Conservation (phyloP, 1,140 invertebrate genomes). For the Littorina saxatilis region DNA sequence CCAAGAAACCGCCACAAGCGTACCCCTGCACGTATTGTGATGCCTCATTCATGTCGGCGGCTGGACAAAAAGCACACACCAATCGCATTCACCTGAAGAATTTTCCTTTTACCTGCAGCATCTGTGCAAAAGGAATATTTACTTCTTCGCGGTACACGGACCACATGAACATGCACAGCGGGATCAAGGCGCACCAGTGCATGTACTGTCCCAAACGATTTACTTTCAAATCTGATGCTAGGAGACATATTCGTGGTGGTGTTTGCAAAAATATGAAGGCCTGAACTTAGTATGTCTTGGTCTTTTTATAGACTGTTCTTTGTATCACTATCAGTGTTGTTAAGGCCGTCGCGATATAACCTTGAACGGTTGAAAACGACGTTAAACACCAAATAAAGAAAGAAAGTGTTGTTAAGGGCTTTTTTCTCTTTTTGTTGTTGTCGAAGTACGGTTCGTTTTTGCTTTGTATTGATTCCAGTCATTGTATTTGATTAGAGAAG, state of each 20-base stretch:
- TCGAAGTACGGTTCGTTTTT: no score
- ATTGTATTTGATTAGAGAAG: no score
- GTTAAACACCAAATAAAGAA: no score
- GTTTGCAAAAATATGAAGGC: neutral
- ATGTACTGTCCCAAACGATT: conserved; percentile 3
- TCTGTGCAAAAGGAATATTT: conserved; percentile 15
- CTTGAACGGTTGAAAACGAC: no score
- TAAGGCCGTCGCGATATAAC: no score
- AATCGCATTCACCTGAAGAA: conserved; percentile 20
- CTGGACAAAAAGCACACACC: conserved; percentile 10
- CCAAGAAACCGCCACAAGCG: no score
- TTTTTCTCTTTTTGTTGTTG: no score
- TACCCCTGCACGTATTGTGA: neutral
- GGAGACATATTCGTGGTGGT: neutral
- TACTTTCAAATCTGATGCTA: conserved; percentile 1
- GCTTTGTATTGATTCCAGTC: no score
- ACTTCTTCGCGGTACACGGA: neutral
- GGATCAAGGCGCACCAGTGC: conserved; percentile 19
- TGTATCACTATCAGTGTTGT: no score
- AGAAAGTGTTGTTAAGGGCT: no score
- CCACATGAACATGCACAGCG: conserved; percentile 36
- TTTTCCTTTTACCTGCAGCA: neutral
- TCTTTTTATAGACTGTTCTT: no score
- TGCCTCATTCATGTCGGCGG: neutral
- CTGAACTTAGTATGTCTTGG: neutral